Base-by-base conservation (phyloP, 1,140 invertebrate species). In the Drosophila ficusphila region DNA sequence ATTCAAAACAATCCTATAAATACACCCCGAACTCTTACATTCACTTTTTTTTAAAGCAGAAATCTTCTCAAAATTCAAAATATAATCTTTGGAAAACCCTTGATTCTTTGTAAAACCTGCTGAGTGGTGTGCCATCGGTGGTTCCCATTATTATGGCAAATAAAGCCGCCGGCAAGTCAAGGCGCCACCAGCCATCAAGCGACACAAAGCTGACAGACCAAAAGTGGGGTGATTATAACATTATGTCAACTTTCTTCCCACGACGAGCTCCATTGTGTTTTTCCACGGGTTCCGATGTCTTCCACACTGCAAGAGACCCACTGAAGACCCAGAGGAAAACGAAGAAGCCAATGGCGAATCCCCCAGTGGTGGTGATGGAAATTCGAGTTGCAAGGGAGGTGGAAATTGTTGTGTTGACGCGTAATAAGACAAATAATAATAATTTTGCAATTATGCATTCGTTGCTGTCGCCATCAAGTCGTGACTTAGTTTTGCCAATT, bases 201-300 rank as follows among this genome's bases (percentile, higher is more conserved):
- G 60, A 41, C 76, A 74, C 49, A 70, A 54, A 74, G 73, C 64
- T 52, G 52, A 58, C 33, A 64, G 60, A 58, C 61, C 44, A 73
- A 71, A 76, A 86, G 81, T 86, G 41, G 67, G 73, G 46, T 81
- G 82, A 86, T 86, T 86, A 86, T 86, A 88, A 81, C 82, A 86
- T 86, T 86, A 86, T 86, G 82, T 86, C 82, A 86, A 86, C 82
- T 86, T 86, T 86, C 82, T 88, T 86, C 82, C 82, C 82, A 86
- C 82, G 82, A 82, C 75, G 54, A 23, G 47, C 38, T 56, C 53
- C 53, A 83, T 82, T 77, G 78, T 77, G 78, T 81, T 62, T 71
- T 41, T 75, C 34, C 25, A 42, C 36, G 46, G 38, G 11, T 48
- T 14, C 36, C 31, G 36, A 54, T 52, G 36, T 54, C 31, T 52